Conservation (phyloP, 1,140 invertebrate species). For the Agrilus planipennis region DNA sequence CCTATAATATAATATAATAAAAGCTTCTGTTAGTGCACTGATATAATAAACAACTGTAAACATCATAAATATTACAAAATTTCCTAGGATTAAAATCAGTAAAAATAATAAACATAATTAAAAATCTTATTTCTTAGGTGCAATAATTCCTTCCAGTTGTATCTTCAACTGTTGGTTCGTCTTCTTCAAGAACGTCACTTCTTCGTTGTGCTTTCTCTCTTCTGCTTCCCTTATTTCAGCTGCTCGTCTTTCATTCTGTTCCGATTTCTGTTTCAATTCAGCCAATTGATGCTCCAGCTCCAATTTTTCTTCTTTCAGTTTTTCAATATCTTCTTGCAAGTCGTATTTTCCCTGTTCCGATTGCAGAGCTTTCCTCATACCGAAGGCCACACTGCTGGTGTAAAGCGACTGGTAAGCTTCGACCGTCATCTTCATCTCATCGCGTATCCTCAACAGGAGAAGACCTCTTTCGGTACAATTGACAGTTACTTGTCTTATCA, state of each 20-base stretch:
- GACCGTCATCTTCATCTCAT: slow-evolving; percentile 93
- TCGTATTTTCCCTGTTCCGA: slow-evolving; percentile 62
- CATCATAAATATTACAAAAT: too few relatives aligned
- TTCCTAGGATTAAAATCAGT: too few relatives aligned
- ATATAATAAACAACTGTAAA: too few relatives aligned
- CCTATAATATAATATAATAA: too few relatives aligned
- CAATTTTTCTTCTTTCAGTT: slow-evolving; percentile 50
- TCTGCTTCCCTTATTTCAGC: slow-evolving; percentile 73
- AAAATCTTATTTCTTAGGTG: slow-evolving; percentile 84
- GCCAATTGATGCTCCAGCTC: slow-evolving; percentile 65
- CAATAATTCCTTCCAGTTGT: slow-evolving; percentile 84
- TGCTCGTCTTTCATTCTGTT: slow-evolving; percentile 75
- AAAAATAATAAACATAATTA: too few relatives aligned
- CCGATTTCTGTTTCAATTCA: slow-evolving; percentile 72
- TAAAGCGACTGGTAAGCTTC: slow-evolving; percentile 89
- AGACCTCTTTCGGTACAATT: slow-evolving; percentile 96
- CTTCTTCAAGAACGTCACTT: slow-evolving; percentile 82
- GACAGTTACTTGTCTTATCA: slow-evolving; percentile 90
- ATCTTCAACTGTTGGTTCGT: slow-evolving; percentile 89
- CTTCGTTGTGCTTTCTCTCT: slow-evolving; percentile 83
- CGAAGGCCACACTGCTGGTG: slow-evolving; percentile 95
- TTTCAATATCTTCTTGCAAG: slow-evolving; percentile 40
- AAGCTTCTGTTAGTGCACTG: too few relatives aligned
- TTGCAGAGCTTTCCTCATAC: slow-evolving; percentile 93
- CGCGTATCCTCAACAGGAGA: slow-evolving; percentile 77